phyloP scores from a whole-genome alignment of 2,113 vertebrate species.

The Neotoma lepida region DNA sequence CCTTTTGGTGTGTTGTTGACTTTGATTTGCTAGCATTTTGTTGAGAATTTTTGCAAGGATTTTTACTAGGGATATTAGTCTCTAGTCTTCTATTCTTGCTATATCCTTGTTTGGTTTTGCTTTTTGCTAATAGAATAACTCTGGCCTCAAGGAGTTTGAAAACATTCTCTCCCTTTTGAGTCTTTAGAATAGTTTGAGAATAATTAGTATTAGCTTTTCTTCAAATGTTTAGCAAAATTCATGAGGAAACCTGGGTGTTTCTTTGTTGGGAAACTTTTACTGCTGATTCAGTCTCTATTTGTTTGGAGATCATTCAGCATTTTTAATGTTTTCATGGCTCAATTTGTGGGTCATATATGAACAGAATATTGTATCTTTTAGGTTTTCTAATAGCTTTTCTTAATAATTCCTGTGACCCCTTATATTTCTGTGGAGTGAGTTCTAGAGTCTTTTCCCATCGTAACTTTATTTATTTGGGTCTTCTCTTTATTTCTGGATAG shows the following conservation, averaged over 20 bases:
- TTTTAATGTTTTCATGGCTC: not conserved
- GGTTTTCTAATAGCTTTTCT: not conserved
- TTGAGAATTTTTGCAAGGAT: not conserved
- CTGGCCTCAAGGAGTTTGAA: not conserved
- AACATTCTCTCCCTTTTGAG: not conserved
- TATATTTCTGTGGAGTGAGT: not conserved
- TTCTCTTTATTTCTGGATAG: not conserved
- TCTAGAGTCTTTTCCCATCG: not conserved
- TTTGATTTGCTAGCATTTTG: not conserved
- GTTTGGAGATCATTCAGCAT: not conserved
- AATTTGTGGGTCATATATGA: not conserved
- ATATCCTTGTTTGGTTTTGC: not conserved
- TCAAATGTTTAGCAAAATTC: not conserved
- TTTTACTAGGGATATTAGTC: not conserved
- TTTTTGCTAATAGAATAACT: not conserved
- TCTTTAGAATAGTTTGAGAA: not conserved
- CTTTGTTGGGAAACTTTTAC: not conserved
- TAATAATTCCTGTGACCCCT: not conserved
- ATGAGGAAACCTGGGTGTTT: not conserved
- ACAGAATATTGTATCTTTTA: not conserved
- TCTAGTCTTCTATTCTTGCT: not conserved
- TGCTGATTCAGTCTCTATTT: not conserved
- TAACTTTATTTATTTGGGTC: not conserved
- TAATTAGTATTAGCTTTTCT: not conserved
- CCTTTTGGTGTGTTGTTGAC: not conserved